phyloP scores from a whole-genome alignment of 2,113 vertebrate genomes.

The Sebastes schlegelii region DNA sequence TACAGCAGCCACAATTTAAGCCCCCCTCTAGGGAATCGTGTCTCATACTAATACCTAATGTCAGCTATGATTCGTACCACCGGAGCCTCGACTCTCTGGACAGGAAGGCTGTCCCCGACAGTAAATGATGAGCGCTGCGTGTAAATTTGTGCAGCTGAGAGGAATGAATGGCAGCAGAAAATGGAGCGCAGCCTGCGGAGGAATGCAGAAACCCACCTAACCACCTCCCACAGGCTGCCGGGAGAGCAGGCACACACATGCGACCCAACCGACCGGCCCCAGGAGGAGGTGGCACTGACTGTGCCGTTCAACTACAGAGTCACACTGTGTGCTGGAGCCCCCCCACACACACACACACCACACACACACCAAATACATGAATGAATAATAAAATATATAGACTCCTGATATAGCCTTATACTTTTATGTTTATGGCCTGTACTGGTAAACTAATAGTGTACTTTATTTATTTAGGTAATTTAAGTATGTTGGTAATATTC shows the following conservation, averaged over 20 bases:
- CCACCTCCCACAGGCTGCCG: conserved; percentile 67
- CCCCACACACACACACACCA: too few relatives aligned
- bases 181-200: conserved; percentile 65
- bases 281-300: conserved; percentile 51
- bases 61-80: not conserved
- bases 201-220: conserved; percentile 76
- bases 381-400: too few relatives aligned
- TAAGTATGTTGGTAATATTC: not conserved
- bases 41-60: not conserved
- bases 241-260: conserved; percentile 74
- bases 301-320: too few relatives aligned
- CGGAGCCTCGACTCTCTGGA: not conserved
- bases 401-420: too few relatives aligned
- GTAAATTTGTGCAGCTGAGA: conserved; percentile 45
- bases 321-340: too few relatives aligned
- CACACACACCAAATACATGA: too few relatives aligned
- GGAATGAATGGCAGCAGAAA: conserved; percentile 66
- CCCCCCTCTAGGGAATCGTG: not conserved
- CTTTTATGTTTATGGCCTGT: too few relatives aligned
- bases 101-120: not conserved
- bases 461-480: not conserved
- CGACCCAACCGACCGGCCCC: conserved; percentile 53
- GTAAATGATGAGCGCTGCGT: conserved; percentile 34
- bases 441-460: not conserved
- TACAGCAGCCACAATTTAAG: not conserved